Evolutionary conservation across 2,113 vertebrate species (phyloP).

Genomic region (Rafetus swinhoei): DNA sequence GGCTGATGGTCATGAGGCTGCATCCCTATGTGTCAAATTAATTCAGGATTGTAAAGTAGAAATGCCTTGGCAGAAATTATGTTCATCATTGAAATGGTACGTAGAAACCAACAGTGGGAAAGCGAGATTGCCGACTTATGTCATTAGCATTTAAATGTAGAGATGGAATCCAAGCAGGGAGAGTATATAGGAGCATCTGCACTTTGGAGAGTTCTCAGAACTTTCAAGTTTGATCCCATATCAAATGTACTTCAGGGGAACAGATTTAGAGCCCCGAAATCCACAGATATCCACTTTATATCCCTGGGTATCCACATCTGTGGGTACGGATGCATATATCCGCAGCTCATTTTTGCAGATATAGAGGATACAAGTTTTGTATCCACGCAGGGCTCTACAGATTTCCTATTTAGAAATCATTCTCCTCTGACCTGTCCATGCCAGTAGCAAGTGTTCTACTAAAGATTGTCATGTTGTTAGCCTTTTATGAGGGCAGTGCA

Average conservation of each 20-base stretch:
- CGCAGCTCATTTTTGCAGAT: too few relatives aligned
- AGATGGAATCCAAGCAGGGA: neutral
- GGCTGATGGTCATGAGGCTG: constrained; percentile 12
- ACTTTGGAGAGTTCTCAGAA: neutral
- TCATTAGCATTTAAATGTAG: neutral
- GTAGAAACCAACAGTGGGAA: neutral
- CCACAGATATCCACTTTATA: too few relatives aligned
- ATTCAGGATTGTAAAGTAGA: neutral
- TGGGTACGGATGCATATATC: too few relatives aligned
- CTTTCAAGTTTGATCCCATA: neutral
- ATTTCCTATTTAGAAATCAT: neutral
- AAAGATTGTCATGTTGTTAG: neutral
- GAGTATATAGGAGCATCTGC: neutral
- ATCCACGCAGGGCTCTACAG: too few relatives aligned
- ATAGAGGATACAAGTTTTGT: too few relatives aligned
- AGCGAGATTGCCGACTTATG: neutral
- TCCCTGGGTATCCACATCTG: too few relatives aligned
- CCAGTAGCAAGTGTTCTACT: neutral
- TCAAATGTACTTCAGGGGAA: neutral
- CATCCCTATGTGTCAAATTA: neutral
- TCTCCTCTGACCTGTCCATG: neutral
- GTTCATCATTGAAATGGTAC: neutral
- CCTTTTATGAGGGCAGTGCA: neutral
- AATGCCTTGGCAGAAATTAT: neutral
- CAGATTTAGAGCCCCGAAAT: neutral